Base-by-base conservation (phyloP, 2,888 invertebrate species). In the Hydroisotoma schaefferi region DNA sequence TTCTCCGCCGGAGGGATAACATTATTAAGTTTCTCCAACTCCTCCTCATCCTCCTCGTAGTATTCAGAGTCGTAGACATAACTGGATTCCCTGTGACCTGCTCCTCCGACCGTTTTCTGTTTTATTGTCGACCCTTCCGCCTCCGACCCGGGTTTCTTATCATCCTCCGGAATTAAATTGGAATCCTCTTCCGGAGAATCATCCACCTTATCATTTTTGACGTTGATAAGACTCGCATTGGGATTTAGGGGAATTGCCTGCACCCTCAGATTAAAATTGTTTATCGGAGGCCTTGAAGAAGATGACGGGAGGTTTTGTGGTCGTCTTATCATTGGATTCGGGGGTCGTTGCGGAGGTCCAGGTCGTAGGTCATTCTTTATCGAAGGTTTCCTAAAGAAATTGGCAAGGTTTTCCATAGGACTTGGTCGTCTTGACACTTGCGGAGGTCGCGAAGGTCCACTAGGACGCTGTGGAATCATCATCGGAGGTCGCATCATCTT, bases 181-280 rank as follows among this genome's bases (percentile, higher is more conserved):
- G 29, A 26, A 1, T 57, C 57, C 20, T 57, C 59, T 4, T 59
- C 55, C 1, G 57, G 57, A 48, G 65, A 66, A 37, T 65, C 57
- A 20, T 59, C 62, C 10, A 61, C 60, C 18, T 55, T 55, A 2
- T 53, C 29, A 18, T 56, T 47, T 22, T 59, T 52, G 2, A 25
- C 28, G n/a, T 22, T 55, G 5, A 5, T 40, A n/a, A n/a, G n/a
- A n/a, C n/a, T n/a, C 27, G 56, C 40, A 40, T 60, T 60, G 10
- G 69, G 69, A 54, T 65, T 67, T 20, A 67, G 51, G 0, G 69
- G 69, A 37, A 68, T 66, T 4, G 61, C 56, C 29, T 62, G 63
- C 2, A 66, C 59, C 38, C 64, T 60, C 2, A 59, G 60, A 20
- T 64, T 57, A 26, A 61, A 61, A 22, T 59, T 55, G 29, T 66